These are phyloP conservation scores for Musca vetustissima DNA, from an alignment of 1,140 invertebrate genomes.

Conservation along the genomic window DNA sequence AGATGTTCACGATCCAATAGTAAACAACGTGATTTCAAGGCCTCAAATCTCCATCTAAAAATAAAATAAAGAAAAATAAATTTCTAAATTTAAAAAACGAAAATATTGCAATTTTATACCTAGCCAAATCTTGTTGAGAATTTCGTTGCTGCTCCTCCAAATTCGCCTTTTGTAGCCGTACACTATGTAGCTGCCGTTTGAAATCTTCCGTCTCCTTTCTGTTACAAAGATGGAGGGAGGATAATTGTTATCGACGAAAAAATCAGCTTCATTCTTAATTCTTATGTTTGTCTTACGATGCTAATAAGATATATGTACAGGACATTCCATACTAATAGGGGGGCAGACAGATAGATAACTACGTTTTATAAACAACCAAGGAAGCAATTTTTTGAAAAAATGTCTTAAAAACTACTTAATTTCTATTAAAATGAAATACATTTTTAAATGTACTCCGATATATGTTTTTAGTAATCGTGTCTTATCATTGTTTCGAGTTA, in stretches of 20 bases:
- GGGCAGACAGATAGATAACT: neutral
- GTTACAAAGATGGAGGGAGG: constrained; percentile 28
- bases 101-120: constrained; percentile 31
- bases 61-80: neutral
- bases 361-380: neutral
- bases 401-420: neutral
- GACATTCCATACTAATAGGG: neutral
- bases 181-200: constrained; percentile 44
- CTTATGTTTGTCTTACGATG: neutral
- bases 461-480: neutral
- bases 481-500: neutral
- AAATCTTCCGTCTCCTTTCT: constrained; percentile 54
- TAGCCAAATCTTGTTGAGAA: constrained; percentile 46
- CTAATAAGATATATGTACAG: constrained; percentile 1
- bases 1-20: constrained; percentile 50
- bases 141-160: constrained; percentile 48
- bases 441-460: constrained; percentile 11
- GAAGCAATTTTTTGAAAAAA: neutral
- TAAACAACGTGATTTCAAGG: constrained; percentile 51
- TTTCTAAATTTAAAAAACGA: neutral
- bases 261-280: neutral
- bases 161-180: constrained; percentile 47
- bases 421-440: constrained; percentile 12
- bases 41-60: constrained; percentile 53
- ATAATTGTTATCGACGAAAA: constrained; percentile 4